Evolutionary conservation across 2,888 invertebrate species (phyloP).

Genomic region (Seira ritae): DNA sequence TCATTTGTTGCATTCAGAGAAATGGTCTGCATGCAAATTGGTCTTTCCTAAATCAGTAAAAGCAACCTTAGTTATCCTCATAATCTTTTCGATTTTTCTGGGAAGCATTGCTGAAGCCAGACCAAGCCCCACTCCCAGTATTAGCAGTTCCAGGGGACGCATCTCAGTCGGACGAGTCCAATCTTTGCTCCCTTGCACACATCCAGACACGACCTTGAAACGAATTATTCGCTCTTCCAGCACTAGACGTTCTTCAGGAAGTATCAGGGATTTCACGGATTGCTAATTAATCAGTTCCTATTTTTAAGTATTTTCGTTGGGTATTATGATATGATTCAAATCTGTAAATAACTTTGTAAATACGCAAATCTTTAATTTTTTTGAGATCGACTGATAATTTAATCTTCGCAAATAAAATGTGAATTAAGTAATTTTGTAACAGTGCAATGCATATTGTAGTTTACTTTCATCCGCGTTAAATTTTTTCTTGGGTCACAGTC

Average conservation of each 20-base stretch:
- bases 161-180: constrained; percentile 14
- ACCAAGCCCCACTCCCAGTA: constrained; percentile 1
- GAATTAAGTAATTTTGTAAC: no score
- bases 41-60: no score
- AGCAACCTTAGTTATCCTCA: no score
- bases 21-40: no score
- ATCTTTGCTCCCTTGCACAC: constrained; percentile 23
- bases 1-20: no score
- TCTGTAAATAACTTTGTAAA: neutral
- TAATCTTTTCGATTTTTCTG: neutral
- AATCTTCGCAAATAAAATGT: neutral
- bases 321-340: neutral
- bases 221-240: neutral
- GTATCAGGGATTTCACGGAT: neutral
- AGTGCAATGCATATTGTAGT: no score
- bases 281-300: neutral
- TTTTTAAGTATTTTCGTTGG: neutral
- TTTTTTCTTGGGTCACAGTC: neutral
- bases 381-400: neutral
- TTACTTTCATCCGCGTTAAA: no score
- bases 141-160: neutral
- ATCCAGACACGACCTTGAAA: constrained; percentile 6
- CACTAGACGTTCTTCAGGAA: neutral
- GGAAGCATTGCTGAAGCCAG: constrained; percentile 21
- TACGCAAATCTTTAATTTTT: neutral